Evolutionary conservation across 2,888 invertebrate species (phyloP).

Genomic region (Sthenelais limicola): DNA sequence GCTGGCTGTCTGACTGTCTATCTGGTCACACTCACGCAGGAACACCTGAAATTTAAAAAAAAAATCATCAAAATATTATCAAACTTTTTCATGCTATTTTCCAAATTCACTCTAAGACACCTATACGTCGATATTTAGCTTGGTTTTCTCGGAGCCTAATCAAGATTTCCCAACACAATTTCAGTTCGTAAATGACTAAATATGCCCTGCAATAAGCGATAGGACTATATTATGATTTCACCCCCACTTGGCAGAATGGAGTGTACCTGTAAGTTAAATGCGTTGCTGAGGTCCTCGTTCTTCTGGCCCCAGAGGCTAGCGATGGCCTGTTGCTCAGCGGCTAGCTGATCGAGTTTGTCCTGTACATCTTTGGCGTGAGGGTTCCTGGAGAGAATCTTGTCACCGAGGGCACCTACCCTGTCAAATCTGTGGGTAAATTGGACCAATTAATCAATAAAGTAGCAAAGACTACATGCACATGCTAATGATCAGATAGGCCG

Average conservation of each 20-base stretch:
- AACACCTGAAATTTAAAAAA: slow-evolving; percentile 76
- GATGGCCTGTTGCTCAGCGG: slow-evolving; percentile 84
- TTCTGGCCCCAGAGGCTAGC: slow-evolving; percentile 86
- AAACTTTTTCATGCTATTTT: background rate
- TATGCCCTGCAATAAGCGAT: too few species aligned
- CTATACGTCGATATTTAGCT: too few species aligned
- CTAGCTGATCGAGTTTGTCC: slow-evolving; percentile 81
- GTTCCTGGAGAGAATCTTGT: slow-evolving; percentile 78
- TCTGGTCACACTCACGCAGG: slow-evolving; percentile 96
- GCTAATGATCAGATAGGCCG: too few species aligned
- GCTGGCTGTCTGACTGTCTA: slow-evolving; percentile 94
- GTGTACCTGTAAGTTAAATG: slow-evolving; percentile 82
- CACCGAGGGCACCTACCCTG: slow-evolving; percentile 73
- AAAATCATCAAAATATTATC: background rate
- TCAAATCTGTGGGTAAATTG: slow-evolving; percentile 66
- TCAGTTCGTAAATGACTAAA: too few species aligned
- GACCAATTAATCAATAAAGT: too few species aligned
- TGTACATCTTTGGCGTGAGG: slow-evolving; percentile 83
- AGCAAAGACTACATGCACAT: too few species aligned
- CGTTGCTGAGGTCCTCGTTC: slow-evolving; percentile 88
- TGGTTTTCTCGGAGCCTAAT: background rate
- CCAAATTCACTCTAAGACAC: background rate
- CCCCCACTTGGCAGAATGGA: too few species aligned
- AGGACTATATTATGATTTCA: too few species aligned
- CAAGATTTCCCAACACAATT: background rate